Evolutionary conservation across 2,888 invertebrate genomes (phyloP).

Genomic region (Limulus polyphemus): DNA sequence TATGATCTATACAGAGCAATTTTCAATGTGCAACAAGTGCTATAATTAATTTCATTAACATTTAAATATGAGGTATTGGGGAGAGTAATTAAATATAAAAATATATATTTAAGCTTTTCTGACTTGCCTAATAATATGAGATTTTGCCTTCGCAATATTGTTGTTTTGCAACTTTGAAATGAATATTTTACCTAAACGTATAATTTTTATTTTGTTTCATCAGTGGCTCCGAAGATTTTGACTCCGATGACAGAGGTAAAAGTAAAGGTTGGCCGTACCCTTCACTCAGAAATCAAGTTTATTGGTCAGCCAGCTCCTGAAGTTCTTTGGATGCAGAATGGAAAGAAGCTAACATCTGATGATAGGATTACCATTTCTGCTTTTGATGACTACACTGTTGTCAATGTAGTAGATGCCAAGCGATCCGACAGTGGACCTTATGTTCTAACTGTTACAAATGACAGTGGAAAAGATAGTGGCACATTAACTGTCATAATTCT

Average conservation of each 20-base stretch:
- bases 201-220: conserved; percentile 21
- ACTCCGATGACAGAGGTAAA: conserved; percentile 68
- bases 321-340: conserved; percentile 70
- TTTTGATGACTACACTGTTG: conserved; percentile 79
- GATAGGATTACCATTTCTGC: conserved; percentile 77
- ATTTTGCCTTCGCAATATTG: no score
- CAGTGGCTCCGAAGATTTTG: conserved; percentile 82
- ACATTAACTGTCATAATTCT: conserved; percentile 81
- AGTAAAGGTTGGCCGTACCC: conserved; percentile 82
- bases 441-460: conserved; percentile 73
- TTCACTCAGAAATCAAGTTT: conserved; percentile 79
- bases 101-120: no score
- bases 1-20: no score
- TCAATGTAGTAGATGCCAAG: conserved; percentile 85
- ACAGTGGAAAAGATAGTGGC: conserved; percentile 84
- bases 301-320: conserved; percentile 86
- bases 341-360: conserved; percentile 53
- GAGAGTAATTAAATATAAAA: no score
- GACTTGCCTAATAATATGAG: no score
- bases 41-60: no score
- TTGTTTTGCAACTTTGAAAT: not conserved
- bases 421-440: conserved; percentile 82
- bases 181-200: not conserved
- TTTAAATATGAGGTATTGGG: no score
- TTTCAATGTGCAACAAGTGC: no score